Percentiles rank a stretch among this genome's conserved stretches.
These are phyloP conservation scores for Macrosteles quadrilineatus DNA, from an alignment of 1,140 invertebrate species.

Conservation along the genomic window DNA sequence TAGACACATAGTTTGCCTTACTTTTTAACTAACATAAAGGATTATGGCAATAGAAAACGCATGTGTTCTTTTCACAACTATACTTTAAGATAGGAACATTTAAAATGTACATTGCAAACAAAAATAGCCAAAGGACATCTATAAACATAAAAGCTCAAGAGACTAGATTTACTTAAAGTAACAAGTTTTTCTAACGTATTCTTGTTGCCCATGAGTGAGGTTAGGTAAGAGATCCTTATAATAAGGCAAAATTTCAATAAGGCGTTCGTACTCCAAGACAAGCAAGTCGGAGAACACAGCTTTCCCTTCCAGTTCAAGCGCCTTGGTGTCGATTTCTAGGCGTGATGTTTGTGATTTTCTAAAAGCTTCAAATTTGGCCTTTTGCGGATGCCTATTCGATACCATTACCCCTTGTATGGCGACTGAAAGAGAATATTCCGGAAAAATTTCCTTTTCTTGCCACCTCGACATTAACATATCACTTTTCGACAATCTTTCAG, in stretches of 20 bases:
- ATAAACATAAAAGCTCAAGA: too few relatives aligned
- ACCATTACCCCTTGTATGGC: conserved; percentile 69
- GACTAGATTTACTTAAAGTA: conserved; percentile 1
- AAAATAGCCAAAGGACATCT: too few relatives aligned
- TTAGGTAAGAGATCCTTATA: neutral
- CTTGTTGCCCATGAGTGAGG: neutral
- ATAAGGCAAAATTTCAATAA: conserved; percentile 11
- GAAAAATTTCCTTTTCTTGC: conserved; percentile 54
- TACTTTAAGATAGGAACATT: too few relatives aligned
- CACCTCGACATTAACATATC: conserved; percentile 67
- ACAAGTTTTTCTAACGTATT: neutral
- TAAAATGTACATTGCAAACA: too few relatives aligned
- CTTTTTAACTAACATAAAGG: too few relatives aligned
- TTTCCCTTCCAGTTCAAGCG: conserved; percentile 7
- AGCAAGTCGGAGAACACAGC: neutral
- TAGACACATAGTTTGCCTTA: too few relatives aligned
- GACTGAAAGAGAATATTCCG: conserved; percentile 57
- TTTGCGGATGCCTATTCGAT: conserved; percentile 60
- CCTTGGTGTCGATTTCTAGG: neutral
- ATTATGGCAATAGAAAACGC: too few relatives aligned
- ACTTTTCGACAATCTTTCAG: conserved; percentile 61
- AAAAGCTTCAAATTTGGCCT: conserved; percentile 11
- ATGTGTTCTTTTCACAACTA: too few relatives aligned
- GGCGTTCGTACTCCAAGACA: neutral
- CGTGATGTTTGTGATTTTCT: conserved; percentile 2